These are phyloP conservation scores for Drosophila melanosoma DNA, from an alignment of 2,888 invertebrate species.

Conservation along the genomic window DNA sequence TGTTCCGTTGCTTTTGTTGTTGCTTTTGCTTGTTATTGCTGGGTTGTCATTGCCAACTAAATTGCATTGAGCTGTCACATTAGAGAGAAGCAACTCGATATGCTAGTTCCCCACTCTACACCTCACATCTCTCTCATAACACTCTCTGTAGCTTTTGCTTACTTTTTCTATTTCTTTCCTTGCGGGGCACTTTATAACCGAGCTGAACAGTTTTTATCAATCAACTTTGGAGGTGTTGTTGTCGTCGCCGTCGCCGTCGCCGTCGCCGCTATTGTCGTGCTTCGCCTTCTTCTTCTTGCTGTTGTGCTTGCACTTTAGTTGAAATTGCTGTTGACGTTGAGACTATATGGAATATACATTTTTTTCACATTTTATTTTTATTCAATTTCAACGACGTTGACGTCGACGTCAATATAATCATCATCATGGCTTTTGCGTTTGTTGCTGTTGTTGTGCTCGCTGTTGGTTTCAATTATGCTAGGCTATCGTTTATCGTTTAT, in stretches of 20 bases:
- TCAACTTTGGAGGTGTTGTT: slow-evolving; percentile 78
- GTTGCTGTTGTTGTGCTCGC: slow-evolving; percentile 21
- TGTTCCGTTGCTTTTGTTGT: slow-evolving; percentile 47
- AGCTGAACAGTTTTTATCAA: slow-evolving; percentile 74
- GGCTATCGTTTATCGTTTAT: slow-evolving; percentile 52
- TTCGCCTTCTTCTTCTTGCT: slow-evolving; percentile 25
- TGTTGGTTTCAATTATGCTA: slow-evolving; percentile 68
- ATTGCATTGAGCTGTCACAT: slow-evolving; percentile 82
- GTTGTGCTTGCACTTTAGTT: slow-evolving; percentile 77
- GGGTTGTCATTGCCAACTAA: slow-evolving; percentile 76
- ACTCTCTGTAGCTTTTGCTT: slow-evolving; percentile 12
- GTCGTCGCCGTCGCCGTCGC: slow-evolving; percentile 18
- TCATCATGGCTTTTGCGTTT: slow-evolving; percentile 5
- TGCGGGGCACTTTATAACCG: slow-evolving; percentile 62
- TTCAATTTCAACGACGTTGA: slow-evolving; percentile 72
- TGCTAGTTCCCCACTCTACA: slow-evolving; percentile 27
- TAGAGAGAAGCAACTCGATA: slow-evolving; percentile 80
- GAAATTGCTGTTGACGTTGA: slow-evolving; percentile 77
- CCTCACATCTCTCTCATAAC: background rate
- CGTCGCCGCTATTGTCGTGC: slow-evolving; percentile 41
- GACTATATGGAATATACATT: slow-evolving; percentile 52
- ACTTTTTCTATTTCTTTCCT: slow-evolving; percentile 31
- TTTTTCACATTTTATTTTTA: slow-evolving; percentile 55
- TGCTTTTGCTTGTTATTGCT: slow-evolving; percentile 45
- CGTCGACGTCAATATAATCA: slow-evolving; percentile 34